Base-by-base conservation (phyloP, 2,113 vertebrate species). In the Saguinus midas region DNA sequence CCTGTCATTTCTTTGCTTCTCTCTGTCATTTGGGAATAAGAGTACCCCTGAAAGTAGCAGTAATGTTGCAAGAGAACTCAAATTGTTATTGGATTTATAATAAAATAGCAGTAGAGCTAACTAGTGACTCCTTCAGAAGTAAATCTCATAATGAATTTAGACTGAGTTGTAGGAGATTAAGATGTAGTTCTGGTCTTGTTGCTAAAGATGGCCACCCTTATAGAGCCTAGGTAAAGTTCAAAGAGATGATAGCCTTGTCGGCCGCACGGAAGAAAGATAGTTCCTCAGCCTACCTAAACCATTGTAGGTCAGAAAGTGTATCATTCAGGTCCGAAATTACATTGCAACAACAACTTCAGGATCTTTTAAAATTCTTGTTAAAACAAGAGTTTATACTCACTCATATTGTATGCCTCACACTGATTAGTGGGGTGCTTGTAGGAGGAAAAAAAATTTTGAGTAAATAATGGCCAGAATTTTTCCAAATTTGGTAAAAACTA, bases 91-190 rank as follows among this genome's bases (percentile, higher is more conserved):
- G 55, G 83, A 84, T 52, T 64, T 90, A 52, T 91, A 79, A 66
- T 29, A 94, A 35, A 52, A 14, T 82, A 88, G 35, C 82, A 91
- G 1, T 85, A 85, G 18, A 45, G 32, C 80, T 70, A 58, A 81
- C 78, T 43, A 73, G 45, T 92, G 13, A 88, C 48, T 86, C 58
- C 20, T 91, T 64, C 32, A 37, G 29, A 92, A 75, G 6, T 90
- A 87, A 66, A 58, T 52, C 66, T 93, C 83, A 57, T 64, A 48
- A 76, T 83, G 64, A 91, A 87, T 75, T 81, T 58, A 93, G 64
- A 85, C 57, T 95, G 70, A 95, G 16, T 96, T 79, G 61, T 90
- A 57, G 72, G 13, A 92, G 23, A 89, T 20, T 84, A 94, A 23
- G 66, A 72, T 55, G 78, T 93, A 70, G 37, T 78, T 48, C 48